A percentile compares a stretch with the other conserved stretches of the same genome.
These are phyloP conservation scores for Carpatolechia fugitivella DNA, from an alignment of 2,888 invertebrate species.

Conservation along the genomic window DNA sequence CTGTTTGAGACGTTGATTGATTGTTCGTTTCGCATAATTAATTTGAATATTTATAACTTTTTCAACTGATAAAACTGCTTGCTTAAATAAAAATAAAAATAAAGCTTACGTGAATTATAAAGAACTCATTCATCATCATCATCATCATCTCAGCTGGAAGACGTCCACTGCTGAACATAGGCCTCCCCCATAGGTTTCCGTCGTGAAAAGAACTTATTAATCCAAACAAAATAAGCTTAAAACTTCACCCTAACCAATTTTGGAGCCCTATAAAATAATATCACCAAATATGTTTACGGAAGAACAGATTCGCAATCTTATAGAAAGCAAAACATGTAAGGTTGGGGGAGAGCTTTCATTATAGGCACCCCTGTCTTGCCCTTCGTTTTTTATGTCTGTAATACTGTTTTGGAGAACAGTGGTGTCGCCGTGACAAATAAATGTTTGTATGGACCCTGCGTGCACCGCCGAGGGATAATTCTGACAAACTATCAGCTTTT, in stretches of 20 bases:
- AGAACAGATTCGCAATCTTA: conserved; percentile 30
- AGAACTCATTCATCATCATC: too few species aligned
- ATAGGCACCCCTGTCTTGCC: conserved; percentile 45
- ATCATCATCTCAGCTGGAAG: too few species aligned
- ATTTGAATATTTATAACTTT: too few species aligned
- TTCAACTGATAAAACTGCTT: too few species aligned
- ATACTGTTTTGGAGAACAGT: conserved; percentile 59
- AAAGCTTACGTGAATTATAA: too few species aligned
- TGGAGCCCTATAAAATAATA: neutral
- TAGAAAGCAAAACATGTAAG: conserved; percentile 35
- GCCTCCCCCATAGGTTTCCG: neutral
- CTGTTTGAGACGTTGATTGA: too few species aligned
- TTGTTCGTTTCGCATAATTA: too few species aligned
- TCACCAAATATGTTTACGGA: conserved; percentile 31
- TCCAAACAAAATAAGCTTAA: neutral
- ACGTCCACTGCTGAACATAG: too few species aligned
- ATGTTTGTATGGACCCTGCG: conserved; percentile 54
- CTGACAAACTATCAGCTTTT: neutral
- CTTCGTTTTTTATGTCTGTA: conserved; percentile 56
- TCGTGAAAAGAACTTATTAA: neutral
- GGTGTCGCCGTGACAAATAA: conserved; percentile 49
- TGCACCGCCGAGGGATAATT: conserved; percentile 23
- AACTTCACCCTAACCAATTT: neutral
- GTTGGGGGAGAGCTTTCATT: conserved; percentile 58
- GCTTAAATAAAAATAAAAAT: too few species aligned